A percentile compares a stretch with the other conserved stretches of the same genome.
These are phyloP conservation scores for Bungarus multicinctus DNA, from an alignment of 2,113 vertebrate species.

Conservation along the genomic window DNA sequence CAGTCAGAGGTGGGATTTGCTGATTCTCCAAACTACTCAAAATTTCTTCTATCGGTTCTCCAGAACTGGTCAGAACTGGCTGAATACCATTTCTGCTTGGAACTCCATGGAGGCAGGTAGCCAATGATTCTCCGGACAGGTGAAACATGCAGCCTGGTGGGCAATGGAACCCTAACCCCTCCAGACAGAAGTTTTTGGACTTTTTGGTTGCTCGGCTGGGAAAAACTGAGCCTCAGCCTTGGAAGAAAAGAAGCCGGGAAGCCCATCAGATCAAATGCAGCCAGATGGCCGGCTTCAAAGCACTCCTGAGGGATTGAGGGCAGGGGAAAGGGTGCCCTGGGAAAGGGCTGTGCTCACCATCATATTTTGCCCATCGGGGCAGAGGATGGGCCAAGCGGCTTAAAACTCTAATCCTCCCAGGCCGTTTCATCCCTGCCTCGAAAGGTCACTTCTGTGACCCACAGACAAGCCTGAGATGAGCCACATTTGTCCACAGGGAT, in stretches of 20 bases:
- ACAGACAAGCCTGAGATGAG: not conserved
- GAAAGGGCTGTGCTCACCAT: not conserved
- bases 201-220: not conserved
- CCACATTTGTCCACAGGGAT: not conserved
- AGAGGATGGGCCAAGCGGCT: not conserved
- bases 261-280: not conserved
- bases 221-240: not conserved
- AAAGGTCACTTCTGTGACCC: not conserved
- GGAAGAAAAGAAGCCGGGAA: not conserved
- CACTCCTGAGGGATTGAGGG: not conserved
- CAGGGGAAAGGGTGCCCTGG: not conserved
- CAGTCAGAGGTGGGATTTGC: no score
- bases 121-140: no score
- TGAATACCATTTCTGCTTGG: not conserved
- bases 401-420: not conserved
- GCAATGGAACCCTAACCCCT: not conserved
- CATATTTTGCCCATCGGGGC: not conserved
- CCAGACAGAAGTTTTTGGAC: not conserved
- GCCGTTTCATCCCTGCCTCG: not conserved
- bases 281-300: not conserved
- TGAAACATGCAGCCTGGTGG: not conserved
- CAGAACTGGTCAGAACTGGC: no score
- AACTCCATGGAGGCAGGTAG: not conserved
- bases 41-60: no score
- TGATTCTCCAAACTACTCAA: no score